Base-by-base conservation (phyloP, 35 echinoderm and acorn worm genomes). In the Holothuria glaberrima region DNA sequence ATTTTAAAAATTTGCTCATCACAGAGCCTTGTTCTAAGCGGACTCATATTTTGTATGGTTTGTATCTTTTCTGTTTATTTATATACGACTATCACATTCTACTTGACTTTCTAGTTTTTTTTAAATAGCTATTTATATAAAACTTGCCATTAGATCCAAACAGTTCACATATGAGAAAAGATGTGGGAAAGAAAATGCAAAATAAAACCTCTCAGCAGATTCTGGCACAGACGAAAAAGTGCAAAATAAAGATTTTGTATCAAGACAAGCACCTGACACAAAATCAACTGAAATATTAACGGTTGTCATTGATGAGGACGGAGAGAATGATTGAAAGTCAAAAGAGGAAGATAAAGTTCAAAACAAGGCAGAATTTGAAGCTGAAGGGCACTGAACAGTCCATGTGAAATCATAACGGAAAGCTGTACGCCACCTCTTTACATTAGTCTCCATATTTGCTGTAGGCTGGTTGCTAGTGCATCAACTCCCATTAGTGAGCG, bases 121-220 rank as follows among this genome's bases (percentile, higher is more conserved):
- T 69, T 4, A 69, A 69, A 4, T 27, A 6, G 25, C 66, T 9
- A 69, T 69, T 28, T 69, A 69, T 27, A 69, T 69, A 27, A 69
- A 69, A 69, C 66, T 69, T 69, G n/a, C 31, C 7, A 69, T 69
- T 17, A 69, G 66, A 29, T 69, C 66, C 9, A 27, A 33, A 69
- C 6, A 9, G 25, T 69, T 69, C 16, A 4, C 6, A 69, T 4
- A 25, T 33, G 22, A 69, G 31, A 27, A 69, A 69, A 27, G 25
- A 3, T 25, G 24, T 69, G 31, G 31, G 25, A 16, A 33, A 16
- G 17, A 69, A 69, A 33, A 4, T 13, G 24, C 12, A 29, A 30
- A 27, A 12, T 33, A 27, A n/a, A 6, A 16, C 17, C n/a, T 30
- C 9, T 12, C 25, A 27, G 66, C 25, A 27, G 6, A 28, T 13